These are phyloP conservation scores for Hippolais icterina DNA, from an alignment of 2,113 vertebrate species.

Conservation along the genomic window DNA sequence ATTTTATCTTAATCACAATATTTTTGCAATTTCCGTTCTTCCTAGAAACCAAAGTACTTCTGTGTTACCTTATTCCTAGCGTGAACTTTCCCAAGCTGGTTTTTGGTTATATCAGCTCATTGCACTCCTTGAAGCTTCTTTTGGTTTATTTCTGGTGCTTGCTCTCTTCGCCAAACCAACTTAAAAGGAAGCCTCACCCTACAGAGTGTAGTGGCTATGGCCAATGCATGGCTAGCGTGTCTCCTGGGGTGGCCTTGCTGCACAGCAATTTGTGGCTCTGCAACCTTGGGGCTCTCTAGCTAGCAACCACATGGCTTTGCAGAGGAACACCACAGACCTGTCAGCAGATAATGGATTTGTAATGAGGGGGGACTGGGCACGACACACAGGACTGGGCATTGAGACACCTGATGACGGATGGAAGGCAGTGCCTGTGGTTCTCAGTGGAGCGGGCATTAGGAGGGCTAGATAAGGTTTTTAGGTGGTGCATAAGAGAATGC, in stretches of 20 bases:
- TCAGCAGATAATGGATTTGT: background rate
- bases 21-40: background rate
- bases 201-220: background rate
- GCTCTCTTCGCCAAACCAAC: accelerated
- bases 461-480: background rate
- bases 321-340: background rate
- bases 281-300: background rate
- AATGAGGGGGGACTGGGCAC: background rate
- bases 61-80: background rate
- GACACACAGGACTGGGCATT: accelerated
- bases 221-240: accelerated
- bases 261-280: background rate
- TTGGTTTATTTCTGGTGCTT: background rate
- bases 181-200: background rate
- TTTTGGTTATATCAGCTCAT: background rate
- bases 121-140: background rate
- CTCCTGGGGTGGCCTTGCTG: background rate
- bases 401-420: background rate
- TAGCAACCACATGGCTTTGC: background rate
- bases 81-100: background rate
- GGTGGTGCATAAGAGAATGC: background rate
- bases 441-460: background rate
- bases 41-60: background rate
- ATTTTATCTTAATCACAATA: background rate
- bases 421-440: background rate